Base-by-base conservation (phyloP, 1,140 invertebrate genomes). In the Caerostris extrusa region DNA sequence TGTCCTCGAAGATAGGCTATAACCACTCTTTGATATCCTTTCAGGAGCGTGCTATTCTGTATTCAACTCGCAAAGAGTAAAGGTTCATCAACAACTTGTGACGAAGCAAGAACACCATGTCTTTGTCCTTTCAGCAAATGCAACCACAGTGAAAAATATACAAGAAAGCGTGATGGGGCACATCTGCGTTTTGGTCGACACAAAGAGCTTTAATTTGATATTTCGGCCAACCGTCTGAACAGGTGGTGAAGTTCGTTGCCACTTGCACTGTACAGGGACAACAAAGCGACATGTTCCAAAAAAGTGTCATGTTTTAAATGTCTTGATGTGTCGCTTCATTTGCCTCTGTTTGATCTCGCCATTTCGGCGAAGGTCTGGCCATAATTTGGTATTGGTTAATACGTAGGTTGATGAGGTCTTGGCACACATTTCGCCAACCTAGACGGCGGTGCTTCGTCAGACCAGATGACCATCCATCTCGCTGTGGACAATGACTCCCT, bases 401-500 rank as follows among this genome's bases (percentile, higher is more conserved):
- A 77, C 71, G 34, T 77, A 34, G 19, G 10, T 34, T 5, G 56
- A 17, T 4, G 17, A n/a, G 17, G 17, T 34, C 85, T 87, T 87
- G 89, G 67, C 69, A 53, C 71, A 10, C 34, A 67, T 53, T 61
- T 77, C 8, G 83, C 55, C 64, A 71, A 86, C 61, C 57, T 88
- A 93, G 55, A 93, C 92, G 19, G 86, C 57, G 85, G 92, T 93
- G 69, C 92, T 93, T 88, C 71, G 90, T 94, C 94, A 94, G 34
- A 94, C 94, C 10, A 94, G 85, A n/a, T 94, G 94, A 58, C 94
- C 94, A 34, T 86, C 89, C 90, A 94, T 91, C 83, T 94, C 94
- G 34, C 69, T 88, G 34, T 90, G 87, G 19, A 94, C 93, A 19
- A 94, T 81, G 60, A 94, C 81, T 7, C 94, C 94, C 17, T 91